These are phyloP conservation scores for Formica selysi DNA, from an alignment of 1,140 invertebrate genomes.

Conservation along the genomic window DNA sequence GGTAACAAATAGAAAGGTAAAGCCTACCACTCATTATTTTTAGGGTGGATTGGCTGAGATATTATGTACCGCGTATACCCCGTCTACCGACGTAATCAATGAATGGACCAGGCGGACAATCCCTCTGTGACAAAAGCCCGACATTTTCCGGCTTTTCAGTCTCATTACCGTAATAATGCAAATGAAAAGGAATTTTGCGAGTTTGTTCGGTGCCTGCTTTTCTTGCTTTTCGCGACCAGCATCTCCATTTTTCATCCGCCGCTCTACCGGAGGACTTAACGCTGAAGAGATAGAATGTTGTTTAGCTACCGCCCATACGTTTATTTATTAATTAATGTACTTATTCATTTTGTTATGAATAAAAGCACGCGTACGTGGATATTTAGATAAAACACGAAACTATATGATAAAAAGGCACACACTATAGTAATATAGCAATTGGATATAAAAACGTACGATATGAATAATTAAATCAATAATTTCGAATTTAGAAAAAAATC, in stretches of 20 bases:
- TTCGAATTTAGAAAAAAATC: constrained; percentile 10
- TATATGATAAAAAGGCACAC: neutral
- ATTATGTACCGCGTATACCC: constrained; percentile 57
- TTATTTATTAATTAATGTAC: constrained; percentile 39
- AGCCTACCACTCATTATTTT: constrained; percentile 56
- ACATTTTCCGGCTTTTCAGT: constrained; percentile 84
- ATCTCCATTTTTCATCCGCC: constrained; percentile 48
- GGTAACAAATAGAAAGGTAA: constrained; percentile 45
- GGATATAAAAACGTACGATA: neutral
- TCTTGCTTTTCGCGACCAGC: constrained; percentile 77
- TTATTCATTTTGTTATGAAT: neutral
- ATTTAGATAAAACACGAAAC: constrained; percentile 10
- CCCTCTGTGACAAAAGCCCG: constrained; percentile 84
- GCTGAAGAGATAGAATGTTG: constrained; percentile 39
- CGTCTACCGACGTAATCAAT: constrained; percentile 81
- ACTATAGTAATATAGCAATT: neutral
- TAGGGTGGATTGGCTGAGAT: constrained; percentile 59
- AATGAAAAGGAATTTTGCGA: constrained; percentile 84
- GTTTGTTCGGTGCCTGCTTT: constrained; percentile 82
- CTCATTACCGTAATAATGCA: constrained; percentile 86
- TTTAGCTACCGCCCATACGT: constrained; percentile 2
- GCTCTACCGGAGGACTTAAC: constrained; percentile 11
- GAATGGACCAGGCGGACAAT: constrained; percentile 85
- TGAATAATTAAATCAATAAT: constrained; percentile 2
- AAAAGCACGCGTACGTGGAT: neutral